A percentile compares a stretch with the other conserved stretches of the same genome.
phyloP scores from a whole-genome alignment of 2,888 invertebrate species.

The Sphinx pinastri region DNA sequence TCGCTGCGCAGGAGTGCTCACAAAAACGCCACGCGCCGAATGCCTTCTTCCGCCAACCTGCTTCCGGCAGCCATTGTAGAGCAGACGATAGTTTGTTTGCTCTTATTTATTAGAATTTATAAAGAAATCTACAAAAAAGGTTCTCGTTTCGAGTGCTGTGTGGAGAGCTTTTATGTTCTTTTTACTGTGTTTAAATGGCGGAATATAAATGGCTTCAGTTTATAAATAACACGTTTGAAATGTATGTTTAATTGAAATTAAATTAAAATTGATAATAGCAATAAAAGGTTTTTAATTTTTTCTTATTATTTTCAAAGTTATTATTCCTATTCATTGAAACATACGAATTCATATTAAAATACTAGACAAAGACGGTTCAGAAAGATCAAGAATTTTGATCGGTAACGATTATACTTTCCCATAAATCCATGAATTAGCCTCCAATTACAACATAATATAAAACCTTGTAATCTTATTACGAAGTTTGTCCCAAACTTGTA shows the following conservation, averaged over 20 bases:
- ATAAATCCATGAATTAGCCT: constrained; percentile 38
- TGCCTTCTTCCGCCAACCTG: constrained; percentile 69
- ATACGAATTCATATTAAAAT: no score
- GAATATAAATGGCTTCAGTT: not conserved
- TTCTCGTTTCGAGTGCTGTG: not conserved
- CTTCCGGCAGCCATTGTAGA: constrained; percentile 68
- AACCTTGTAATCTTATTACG: constrained; percentile 72
- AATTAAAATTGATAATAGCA: no score
- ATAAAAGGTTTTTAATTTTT: no score
- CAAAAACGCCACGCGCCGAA: constrained; percentile 66
- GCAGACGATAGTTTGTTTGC: constrained; percentile 40
- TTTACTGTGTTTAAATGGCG: not conserved
- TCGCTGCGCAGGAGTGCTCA: constrained; percentile 41
- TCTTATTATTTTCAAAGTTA: no score
- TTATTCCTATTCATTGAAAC: no score
- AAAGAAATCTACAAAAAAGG: constrained; percentile 1
- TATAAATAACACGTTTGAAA: not conserved
- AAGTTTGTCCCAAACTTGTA: constrained; percentile 57
- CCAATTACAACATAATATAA: constrained; percentile 44
- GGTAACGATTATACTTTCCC: not conserved
- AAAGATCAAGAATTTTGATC: no score
- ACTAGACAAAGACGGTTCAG: no score
- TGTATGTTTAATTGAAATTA: no score
- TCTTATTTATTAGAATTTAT: constrained; percentile 14
- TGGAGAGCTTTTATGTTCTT: not conserved